Evolutionary conservation across 2,113 vertebrate genomes (phyloP), one percentile per base, ranked within the genome.

Genomic region (Pedetes capensis): DNA sequence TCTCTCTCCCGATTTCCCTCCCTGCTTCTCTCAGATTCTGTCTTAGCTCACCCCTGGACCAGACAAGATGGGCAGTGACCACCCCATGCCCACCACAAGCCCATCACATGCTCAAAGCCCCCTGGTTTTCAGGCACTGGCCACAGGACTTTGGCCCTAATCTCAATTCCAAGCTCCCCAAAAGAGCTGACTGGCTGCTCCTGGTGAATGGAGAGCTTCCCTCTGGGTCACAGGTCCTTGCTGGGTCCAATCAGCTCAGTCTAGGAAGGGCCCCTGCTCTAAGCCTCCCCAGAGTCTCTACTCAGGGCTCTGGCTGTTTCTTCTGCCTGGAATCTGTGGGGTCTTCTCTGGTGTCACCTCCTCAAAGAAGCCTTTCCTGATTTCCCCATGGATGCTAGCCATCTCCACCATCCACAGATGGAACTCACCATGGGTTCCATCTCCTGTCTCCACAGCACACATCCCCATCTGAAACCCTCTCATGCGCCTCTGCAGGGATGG

Each of bases 401-500:
- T 23, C 63, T 57, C 29, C 42, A 20, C 37, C 42, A 22, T 4
- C 25, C 87, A 49, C 5, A 10, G 11, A 8, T n/a, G n/a, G n/a
- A n/a, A n/a, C n/a, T 32, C 11, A 0, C 23, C 8, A 3, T 4
- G 64, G 18, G 8, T 34, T 51, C 66, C 2, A 6, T 59, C 39
- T 16, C 11, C 71, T 49, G 20, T 53, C 49, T 39, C 49, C 6
- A 1, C 51, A 4, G 17, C 2, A 2, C 1, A 2, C 5, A 7
- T 34, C n/a, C 13, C 39, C 4, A 1, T 12, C 32, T 47, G 79
- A 16, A 27, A 3, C 8, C 18, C 0, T 8, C 7, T 1, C 7
- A 10, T 6, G 0, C 2, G 11, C 25, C 39, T 29, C 27, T 29
- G 0, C 34, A 8, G 22, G 18, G 0, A 12, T 1, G 27, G 37